Evolutionary conservation across 2,113 vertebrate species (phyloP), one percentile per base, ranked within the genome.

Genomic region (Neodontobutis hainanensis): DNA sequence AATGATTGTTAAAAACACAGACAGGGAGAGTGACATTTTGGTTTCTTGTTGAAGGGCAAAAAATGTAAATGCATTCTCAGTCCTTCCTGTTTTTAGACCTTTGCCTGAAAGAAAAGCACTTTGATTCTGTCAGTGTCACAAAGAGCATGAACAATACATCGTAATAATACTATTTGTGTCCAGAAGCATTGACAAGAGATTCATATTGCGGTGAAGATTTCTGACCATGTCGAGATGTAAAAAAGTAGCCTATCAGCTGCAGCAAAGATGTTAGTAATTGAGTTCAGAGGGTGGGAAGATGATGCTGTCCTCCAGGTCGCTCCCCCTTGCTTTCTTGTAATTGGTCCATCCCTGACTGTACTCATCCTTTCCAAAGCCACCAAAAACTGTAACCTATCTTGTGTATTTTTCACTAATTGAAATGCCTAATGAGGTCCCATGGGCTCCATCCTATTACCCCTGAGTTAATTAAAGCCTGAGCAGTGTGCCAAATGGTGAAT

Each of bases 381-480:
- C 85, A 87, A 92, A 90, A 90, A 87, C 85, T 87, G 86, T 79
- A 87, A 82, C 86, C 86, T 81, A 92, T 86, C 90, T 90, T 89
- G 90, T 92, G 91, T 89, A 82, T 91, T 92, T 92, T 91, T 85
- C 83, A 58, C 89, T 92, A 92, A 93, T 92, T 92, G 92, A 93
- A 93, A 91, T 85, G 90, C 88, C 90, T 94, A 94, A 94, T 93
- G 92, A 94, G 93, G 76, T 94, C 93, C 92, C 93, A 36, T 46
- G 93, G 90, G 93, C 89, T 91, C 81, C 92, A 92, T 92, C 87
- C 86, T 83, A 90, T 93, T 93, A 92, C 88, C 86, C 86, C 84
- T 6, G 87, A 87, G 88, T 93, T 93, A 90, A 93, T 93, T 92
- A 93, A 90, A 86, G 84, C 82, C 75, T 67, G 67, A 84, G 87